Evolutionary conservation across 2,888 invertebrate genomes (phyloP).

Genomic region (Thereva nobilitata): DNA sequence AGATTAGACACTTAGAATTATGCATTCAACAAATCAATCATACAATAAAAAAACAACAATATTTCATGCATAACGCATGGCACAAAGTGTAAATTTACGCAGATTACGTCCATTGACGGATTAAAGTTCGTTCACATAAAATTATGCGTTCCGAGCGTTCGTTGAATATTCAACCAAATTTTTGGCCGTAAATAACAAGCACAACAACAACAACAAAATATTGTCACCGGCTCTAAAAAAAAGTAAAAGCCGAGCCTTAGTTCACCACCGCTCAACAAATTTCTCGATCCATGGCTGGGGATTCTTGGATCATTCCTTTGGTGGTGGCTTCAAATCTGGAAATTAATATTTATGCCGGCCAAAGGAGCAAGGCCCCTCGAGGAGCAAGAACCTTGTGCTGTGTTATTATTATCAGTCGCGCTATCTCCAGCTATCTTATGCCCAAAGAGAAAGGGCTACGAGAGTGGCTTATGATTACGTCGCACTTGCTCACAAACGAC

Average conservation of each 20-base stretch:
- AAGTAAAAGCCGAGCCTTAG: constrained; percentile 23
- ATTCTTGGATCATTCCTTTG: too few relatives aligned
- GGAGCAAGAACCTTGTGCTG: background rate
- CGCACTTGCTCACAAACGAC: background rate
- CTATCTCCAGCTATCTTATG: background rate
- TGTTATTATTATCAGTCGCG: background rate
- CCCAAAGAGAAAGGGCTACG: background rate
- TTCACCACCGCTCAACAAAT: background rate
- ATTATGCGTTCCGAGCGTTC: background rate
- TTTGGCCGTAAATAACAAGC: background rate
- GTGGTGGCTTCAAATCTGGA: constrained; percentile 3
- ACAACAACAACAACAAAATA: too few relatives aligned
- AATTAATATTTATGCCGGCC: constrained; percentile 29
- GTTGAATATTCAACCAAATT: constrained; percentile 17
- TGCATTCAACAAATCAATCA: too few relatives aligned
- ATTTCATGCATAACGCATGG: too few relatives aligned
- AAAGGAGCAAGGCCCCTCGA: background rate
- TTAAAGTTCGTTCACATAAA: too few relatives aligned
- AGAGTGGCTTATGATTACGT: background rate
- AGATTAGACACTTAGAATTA: too few relatives aligned
- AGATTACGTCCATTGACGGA: too few relatives aligned
- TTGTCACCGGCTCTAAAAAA: constrained; percentile 1
- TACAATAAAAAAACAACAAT: too few relatives aligned
- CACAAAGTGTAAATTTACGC: too few relatives aligned
- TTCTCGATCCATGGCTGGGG: constrained; percentile 11